These are phyloP conservation scores for Eulemur rubriventer DNA, from an alignment of 2,797 vertebrate species.

Conservation along the genomic window DNA sequence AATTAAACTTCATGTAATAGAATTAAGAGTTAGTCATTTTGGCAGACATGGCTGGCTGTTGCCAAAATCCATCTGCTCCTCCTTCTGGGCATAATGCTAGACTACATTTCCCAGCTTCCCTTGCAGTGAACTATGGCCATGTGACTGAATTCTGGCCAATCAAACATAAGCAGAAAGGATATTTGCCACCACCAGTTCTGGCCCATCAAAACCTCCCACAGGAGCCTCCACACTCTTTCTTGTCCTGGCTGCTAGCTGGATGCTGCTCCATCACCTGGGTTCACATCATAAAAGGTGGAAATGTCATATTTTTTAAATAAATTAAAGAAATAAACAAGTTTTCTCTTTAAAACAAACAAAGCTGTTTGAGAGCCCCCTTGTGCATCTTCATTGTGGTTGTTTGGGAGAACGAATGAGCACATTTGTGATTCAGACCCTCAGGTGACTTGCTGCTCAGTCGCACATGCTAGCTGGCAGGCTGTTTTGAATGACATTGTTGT, in stretches of 20 bases:
- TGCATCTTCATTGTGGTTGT: not conserved
- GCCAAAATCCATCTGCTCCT: not conserved
- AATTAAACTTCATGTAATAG: not conserved
- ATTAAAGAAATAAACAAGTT: not conserved
- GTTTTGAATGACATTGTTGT: not conserved
- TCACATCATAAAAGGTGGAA: not conserved
- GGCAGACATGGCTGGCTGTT: not conserved
- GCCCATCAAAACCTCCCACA: not conserved
- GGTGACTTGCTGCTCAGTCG: not conserved
- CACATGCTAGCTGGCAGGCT: not conserved
- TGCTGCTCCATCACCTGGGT: not conserved
- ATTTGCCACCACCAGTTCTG: not conserved
- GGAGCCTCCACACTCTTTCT: not conserved
- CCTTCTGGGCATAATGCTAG: not conserved
- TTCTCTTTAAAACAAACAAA: conserved; percentile 21
- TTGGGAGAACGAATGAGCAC: not conserved
- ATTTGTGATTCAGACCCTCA: not conserved
- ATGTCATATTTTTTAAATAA: not conserved
- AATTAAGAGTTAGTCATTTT: not conserved
- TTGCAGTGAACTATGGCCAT: not conserved
- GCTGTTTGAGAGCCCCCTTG: not conserved
- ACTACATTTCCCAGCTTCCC: not conserved
- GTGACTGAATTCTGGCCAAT: not conserved
- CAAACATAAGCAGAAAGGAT: not conserved
- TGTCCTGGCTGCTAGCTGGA: not conserved